Evolutionary conservation across 2,797 vertebrate genomes (phyloP).

Genomic region (Pagetopsis macropterus): DNA sequence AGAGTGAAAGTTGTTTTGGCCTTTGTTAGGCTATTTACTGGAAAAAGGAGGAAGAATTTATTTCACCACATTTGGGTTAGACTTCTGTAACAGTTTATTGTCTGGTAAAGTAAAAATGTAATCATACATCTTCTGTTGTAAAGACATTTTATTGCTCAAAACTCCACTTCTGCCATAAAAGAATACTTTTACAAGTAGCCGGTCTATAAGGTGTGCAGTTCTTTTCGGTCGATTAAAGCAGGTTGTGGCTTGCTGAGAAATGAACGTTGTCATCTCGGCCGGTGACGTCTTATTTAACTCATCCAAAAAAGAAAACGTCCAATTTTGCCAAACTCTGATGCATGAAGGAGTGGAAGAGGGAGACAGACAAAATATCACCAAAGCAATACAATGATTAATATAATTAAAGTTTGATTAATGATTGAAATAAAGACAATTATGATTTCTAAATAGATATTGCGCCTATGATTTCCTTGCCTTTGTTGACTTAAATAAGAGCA

Average conservation of each 20-base stretch:
- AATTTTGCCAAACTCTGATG: slow-evolving; percentile 18
- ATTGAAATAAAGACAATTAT: not conserved
- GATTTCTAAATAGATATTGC: not conserved
- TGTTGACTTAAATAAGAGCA: not conserved
- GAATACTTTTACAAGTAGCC: not conserved
- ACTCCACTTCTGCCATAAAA: not conserved
- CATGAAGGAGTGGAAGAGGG: slow-evolving; percentile 3
- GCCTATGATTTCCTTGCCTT: too few relatives aligned
- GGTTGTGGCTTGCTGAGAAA: slow-evolving; percentile 45
- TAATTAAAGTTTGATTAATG: not conserved
- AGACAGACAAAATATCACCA: slow-evolving; percentile 11
- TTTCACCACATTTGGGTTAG: not conserved
- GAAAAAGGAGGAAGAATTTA: not conserved
- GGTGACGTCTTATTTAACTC: slow-evolving; percentile 39
- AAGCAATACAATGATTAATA: not conserved
- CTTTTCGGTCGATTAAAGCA: slow-evolving; percentile 12
- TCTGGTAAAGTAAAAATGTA: not conserved
- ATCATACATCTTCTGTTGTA: not conserved
- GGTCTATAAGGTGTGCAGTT: not conserved
- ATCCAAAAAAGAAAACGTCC: slow-evolving; percentile 5
- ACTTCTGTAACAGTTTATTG: not conserved
- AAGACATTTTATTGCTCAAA: not conserved
- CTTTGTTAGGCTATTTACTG: not conserved
- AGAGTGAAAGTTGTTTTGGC: not conserved
- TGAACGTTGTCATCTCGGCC: slow-evolving; percentile 25